phyloP scores from a whole-genome alignment of 2,888 invertebrate species.

The Horisme vitalbata region DNA sequence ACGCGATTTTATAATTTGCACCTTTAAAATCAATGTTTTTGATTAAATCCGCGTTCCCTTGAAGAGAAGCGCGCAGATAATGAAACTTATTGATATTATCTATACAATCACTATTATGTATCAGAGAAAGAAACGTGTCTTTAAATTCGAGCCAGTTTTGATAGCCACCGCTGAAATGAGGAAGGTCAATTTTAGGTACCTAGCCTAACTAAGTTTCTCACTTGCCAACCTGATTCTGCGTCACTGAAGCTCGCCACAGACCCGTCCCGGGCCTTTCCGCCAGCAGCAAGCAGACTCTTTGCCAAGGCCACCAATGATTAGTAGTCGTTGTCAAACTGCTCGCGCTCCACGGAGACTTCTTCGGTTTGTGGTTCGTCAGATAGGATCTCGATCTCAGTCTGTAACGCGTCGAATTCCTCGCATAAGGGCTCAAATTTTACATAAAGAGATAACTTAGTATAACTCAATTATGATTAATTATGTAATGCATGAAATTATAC shows the following conservation, averaged over 20 bases:
- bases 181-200: not conserved
- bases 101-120: not conserved
- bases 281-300: too few relatives aligned
- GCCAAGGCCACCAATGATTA: too few relatives aligned
- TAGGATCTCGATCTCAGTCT: not conserved
- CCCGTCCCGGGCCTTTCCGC: not conserved
- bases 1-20: slow-evolving; percentile 6
- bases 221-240: not conserved
- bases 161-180: not conserved
- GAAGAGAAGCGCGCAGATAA: slow-evolving; percentile 5
- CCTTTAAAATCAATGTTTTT: slow-evolving; percentile 3
- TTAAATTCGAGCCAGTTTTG: not conserved
- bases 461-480: too few relatives aligned
- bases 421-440: too few relatives aligned
- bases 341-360: too few relatives aligned
- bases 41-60: slow-evolving; percentile 1
- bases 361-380: not conserved
- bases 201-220: not conserved
- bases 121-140: not conserved
- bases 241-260: not conserved
- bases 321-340: too few relatives aligned
- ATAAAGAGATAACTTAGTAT: too few relatives aligned
- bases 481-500: too few relatives aligned
- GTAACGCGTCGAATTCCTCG: slow-evolving; percentile 9
- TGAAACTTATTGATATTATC: slow-evolving; percentile 16